Evolutionary conservation across 2,797 vertebrate genomes (phyloP).

Genomic region (Sebastes flavidus): DNA sequence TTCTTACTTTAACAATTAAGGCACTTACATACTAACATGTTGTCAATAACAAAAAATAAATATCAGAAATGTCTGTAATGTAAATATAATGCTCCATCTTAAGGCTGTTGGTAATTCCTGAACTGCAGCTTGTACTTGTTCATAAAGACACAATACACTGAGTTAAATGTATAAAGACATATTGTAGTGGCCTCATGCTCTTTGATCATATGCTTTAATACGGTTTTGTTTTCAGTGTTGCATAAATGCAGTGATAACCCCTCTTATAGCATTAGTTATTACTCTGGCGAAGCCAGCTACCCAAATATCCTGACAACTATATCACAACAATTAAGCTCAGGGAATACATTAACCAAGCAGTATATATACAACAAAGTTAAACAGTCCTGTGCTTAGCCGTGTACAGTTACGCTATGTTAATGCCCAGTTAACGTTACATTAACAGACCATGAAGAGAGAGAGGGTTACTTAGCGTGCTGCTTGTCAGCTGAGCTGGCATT

Average conservation of each 20-base stretch:
- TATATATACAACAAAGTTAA: background rate
- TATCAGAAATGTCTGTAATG: too few relatives aligned
- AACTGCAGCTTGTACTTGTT: too few relatives aligned
- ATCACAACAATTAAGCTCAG: background rate
- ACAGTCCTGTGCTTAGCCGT: background rate
- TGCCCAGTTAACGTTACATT: background rate
- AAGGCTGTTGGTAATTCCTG: background rate
- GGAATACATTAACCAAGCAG: background rate
- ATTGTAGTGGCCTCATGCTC: too few relatives aligned
- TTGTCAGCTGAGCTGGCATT: background rate
- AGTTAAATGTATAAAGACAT: rapidly evolving
- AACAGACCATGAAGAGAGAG: background rate
- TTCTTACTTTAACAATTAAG: too few relatives aligned
- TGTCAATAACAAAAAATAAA: too few relatives aligned
- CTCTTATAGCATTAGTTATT: too few relatives aligned
- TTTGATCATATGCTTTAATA: too few relatives aligned
- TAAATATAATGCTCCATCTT: too few relatives aligned
- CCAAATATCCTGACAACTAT: background rate
- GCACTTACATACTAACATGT: too few relatives aligned
- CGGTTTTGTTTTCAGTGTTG: too few relatives aligned
- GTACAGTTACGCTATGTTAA: background rate
- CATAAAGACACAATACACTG: too few relatives aligned
- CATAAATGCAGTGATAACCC: too few relatives aligned
- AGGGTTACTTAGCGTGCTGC: background rate
- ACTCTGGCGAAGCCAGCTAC: background rate